Base-by-base conservation (phyloP, 2,113 vertebrate species). In the Climacteris rufus region DNA sequence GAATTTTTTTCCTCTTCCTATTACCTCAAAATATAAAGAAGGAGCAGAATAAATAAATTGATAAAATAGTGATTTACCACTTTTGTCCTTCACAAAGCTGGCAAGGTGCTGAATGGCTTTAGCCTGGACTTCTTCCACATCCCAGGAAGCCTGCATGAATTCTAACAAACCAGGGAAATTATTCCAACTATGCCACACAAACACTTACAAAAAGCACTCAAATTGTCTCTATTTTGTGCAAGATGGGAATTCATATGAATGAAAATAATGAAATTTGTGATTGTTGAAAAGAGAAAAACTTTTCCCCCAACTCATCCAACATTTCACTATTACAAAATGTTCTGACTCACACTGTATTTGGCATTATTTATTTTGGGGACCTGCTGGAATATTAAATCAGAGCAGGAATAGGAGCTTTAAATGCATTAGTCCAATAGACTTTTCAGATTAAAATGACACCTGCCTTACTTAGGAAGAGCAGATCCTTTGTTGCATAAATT, bases 81-180 rank as follows among this genome's bases (percentile, higher is more conserved):
- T 96, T 54, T 72, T 19, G 5, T 97, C 85, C 11, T 95, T 95
- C 3, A 96, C 16, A 52, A 98, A 87, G 8, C 22, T 42, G 80
- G 90, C 20, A 37, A 99, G 95, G 30, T 42, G 96, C 81, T 96
- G 91, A 57, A 98, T 71, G 60, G 93, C 92, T 81, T 78, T 87
- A 69, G 83, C 74, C 86, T 98, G 98, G 13, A 93, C 96, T 27
- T 96, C 96, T 9, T 98, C 98, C 39, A 70, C 15, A 65, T 96
- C 93, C 63, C 92, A 71, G 83, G 97, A 98, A 57, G 42, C 92
- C 82, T 98, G 74, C 98, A 98, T 98, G 90, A 96, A 93, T 24
- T 97, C 98, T 98, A 90, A 40, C 69, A 83, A 68, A 47, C 16
- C 30, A 96, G 37, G 42, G 80, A 39, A 61, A 47, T n/a, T 68